Evolutionary conservation across 1,140 invertebrate species (phyloP).

Genomic region (Antheraea pernyi): DNA sequence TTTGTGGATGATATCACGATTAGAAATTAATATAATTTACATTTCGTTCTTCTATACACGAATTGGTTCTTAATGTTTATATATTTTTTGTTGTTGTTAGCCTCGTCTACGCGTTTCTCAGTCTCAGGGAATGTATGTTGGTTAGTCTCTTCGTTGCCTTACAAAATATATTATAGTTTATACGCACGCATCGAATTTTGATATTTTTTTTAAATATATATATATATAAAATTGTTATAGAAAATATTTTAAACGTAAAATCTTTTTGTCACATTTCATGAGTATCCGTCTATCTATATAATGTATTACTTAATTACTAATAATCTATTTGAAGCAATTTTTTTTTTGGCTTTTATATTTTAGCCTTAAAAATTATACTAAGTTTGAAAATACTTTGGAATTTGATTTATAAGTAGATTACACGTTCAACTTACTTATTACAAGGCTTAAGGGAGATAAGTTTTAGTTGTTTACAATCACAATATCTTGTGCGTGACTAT

Average conservation of each 20-base stretch:
- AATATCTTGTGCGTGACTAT: slow-evolving; percentile 65
- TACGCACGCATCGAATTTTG: slow-evolving; percentile 57
- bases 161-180: slow-evolving; percentile 49
- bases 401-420: slow-evolving; percentile 1
- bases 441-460: slow-evolving; percentile 47
- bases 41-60: slow-evolving; percentile 14
- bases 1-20: slow-evolving; percentile 53
- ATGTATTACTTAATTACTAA: background rate
- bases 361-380: slow-evolving; percentile 34
- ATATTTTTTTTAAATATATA: slow-evolving; percentile 26
- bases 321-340: slow-evolving; percentile 55
- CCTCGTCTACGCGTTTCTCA: slow-evolving; percentile 62
- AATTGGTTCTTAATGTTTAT: slow-evolving; percentile 30
- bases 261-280: slow-evolving; percentile 28
- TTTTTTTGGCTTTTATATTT: slow-evolving; percentile 46
- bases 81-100: slow-evolving; percentile 59
- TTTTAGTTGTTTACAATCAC: slow-evolving; percentile 47
- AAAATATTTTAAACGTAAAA: slow-evolving; percentile 64
- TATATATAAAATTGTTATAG: slow-evolving; percentile 52
- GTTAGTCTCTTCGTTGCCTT: slow-evolving; percentile 77
- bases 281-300: slow-evolving; percentile 18
- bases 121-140: slow-evolving; percentile 77
- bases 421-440: slow-evolving; percentile 37
- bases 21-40: slow-evolving; percentile 23
- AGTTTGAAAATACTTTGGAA: slow-evolving; percentile 30